phyloP scores from a whole-genome alignment of 2,888 invertebrate genomes.

The Calliphora vomitoria region DNA sequence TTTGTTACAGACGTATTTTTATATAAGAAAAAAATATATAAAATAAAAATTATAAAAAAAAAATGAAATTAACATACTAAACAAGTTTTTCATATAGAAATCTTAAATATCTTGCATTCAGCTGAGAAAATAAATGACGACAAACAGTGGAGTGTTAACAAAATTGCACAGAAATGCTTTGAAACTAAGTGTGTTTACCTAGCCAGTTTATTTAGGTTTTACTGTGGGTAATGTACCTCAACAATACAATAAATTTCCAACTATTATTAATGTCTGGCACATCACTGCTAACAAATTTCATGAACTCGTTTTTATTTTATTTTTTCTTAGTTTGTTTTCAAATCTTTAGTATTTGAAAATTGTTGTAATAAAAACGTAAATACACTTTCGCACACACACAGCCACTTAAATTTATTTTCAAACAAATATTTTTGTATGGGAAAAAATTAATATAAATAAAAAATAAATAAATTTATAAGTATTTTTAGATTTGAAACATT shows the following conservation, averaged over 20 bases:
- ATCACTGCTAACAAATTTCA: conserved; percentile 67
- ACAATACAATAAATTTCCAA: conserved; percentile 43
- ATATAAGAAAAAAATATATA: conserved; percentile 2
- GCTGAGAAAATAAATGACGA: conserved; percentile 14
- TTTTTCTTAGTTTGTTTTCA: neutral
- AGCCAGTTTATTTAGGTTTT: neutral
- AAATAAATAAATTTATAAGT: too few relatives aligned
- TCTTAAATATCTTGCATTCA: conserved; percentile 54
- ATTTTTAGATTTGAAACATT: conserved; percentile 38
- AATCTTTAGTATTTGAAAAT: conserved; percentile 36
- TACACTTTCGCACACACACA: conserved; percentile 8
- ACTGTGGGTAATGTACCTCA: conserved; percentile 22
- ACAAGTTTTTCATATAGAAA: conserved; percentile 68
- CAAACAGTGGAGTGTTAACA: conserved; percentile 23
- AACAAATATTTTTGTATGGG: conserved; percentile 36
- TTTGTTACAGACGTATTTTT: conserved; percentile 32
- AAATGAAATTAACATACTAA: conserved; percentile 64
- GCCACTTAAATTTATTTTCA: neutral
- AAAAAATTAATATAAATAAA: conserved; percentile 48
- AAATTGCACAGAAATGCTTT: neutral
- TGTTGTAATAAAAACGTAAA: conserved; percentile 30
- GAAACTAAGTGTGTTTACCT: neutral
- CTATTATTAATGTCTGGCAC: conserved; percentile 62
- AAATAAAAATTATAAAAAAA: neutral
- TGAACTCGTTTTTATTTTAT: conserved; percentile 58